These are phyloP conservation scores for Colistium nudipinnis DNA, from an alignment of 2,113 vertebrate genomes.

Conservation along the genomic window DNA sequence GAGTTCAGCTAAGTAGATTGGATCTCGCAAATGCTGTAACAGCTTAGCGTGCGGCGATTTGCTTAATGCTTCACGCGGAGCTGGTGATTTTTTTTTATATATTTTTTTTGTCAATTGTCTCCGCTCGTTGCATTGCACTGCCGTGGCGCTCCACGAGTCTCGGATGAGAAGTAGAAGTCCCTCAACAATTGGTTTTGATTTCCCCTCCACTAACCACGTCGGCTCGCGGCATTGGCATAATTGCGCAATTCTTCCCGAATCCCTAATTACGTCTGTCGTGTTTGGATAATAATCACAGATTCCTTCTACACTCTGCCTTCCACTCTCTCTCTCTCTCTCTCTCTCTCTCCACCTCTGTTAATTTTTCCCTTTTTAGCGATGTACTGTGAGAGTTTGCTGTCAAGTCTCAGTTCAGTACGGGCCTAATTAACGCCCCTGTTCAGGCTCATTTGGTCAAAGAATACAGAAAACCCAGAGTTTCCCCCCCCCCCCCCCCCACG, in stretches of 20 bases:
- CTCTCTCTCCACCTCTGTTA: conserved; percentile 29
- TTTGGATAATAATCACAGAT: conserved; percentile 78
- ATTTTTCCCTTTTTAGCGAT: conserved; percentile 59
- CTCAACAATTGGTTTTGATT: conserved; percentile 76
- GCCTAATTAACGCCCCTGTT: conserved; percentile 85
- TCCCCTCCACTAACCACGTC: conserved; percentile 46
- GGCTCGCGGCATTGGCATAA: conserved; percentile 66
- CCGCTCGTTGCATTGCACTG: conserved; percentile 12
- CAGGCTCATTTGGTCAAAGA: conserved; percentile 86
- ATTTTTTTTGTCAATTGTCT: conserved; percentile 34
- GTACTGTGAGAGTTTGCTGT: conserved; percentile 81
- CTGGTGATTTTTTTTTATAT: conserved; percentile 50
- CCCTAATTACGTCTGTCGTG: conserved; percentile 77
- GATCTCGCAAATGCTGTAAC: conserved; percentile 56
- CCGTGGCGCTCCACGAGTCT: conserved; percentile 48
- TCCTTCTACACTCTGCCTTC: conserved; percentile 69
- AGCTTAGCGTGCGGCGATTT: conserved; percentile 41
- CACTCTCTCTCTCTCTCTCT: conserved; percentile 6
- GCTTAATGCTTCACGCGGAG: conserved; percentile 49
- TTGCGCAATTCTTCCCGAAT: conserved; percentile 74
- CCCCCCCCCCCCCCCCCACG: conserved; percentile 66
- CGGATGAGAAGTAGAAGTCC: conserved; percentile 59
- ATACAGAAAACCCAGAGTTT: conserved; percentile 77
- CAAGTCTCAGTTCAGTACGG: conserved; percentile 81
- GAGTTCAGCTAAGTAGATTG: conserved; percentile 60